Evolutionary conservation across 1,140 invertebrate genomes (phyloP), one percentile per base, ranked within the genome.

Genomic region (Pararge aegeria): DNA sequence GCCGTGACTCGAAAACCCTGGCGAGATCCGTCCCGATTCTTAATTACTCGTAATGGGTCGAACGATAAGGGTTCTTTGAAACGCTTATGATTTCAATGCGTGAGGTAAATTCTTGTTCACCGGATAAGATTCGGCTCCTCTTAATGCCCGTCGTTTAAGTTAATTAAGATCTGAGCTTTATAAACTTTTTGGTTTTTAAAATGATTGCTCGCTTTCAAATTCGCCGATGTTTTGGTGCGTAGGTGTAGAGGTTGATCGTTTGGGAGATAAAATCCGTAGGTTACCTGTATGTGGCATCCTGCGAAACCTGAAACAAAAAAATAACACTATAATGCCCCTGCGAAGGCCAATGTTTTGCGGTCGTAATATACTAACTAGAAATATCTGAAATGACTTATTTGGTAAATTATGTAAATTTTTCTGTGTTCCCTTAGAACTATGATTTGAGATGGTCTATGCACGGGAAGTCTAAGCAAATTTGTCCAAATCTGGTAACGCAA

Each of bases 11-110:
- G 46, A 49, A 15, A 29, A 29, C 46, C 59, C 29, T 54, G 48
- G 42, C 24, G 21, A 54, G 44, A 55, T 55, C 20, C 58, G 24
- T 49, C 52, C 38, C 59, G 59, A 84, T 86, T 80, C 76, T 87
- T 87, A 87, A 87, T 87, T 87, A 82, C 81, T 72, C 73, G 82
- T 84, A 84, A 87, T 87, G 82, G 75, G 51, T 52, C 55, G 67
- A 70, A 44, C 70, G 76, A 75, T 80, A 76, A 73, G 73, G 56
- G 57, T 87, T 87, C 84, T 84, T 86, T 83, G 85, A 88, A 88
- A 88, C 85, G 85, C 78, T 86, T 88, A 88, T 88, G 85, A 88
- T 84, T 88, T 84, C 80, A 74, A 82, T 77, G 85, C 75, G 83
- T 81, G 82, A 83, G 80, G 82, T 80, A 78, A 75, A 80, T 75